Base-by-base conservation (phyloP, 1,140 invertebrate species). In the Cotesia glomerata region DNA sequence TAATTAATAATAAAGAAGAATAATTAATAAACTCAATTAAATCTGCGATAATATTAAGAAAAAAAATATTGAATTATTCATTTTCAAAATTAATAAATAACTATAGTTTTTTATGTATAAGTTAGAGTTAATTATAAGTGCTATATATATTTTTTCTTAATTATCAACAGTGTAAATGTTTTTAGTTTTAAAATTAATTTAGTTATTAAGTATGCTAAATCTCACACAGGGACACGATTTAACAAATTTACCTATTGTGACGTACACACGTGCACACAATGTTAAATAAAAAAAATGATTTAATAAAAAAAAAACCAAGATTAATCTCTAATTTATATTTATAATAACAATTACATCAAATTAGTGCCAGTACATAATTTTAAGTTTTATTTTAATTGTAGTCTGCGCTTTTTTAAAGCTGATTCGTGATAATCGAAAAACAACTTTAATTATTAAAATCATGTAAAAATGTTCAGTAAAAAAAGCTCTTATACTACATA, bases 401-500 rank as follows among this genome's bases (percentile, higher is more conserved):
- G 39, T 26, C 1, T 76, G 74, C 72, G 51, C 63, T 72, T 35
- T 76, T 75, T 76, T 72, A 74, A 69, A 72, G 77, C 58, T 78
- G 72, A 71, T 56, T 62, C 14, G 58, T 78, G 65, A 71, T 76
- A 76, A 76, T 78, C 7, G 5, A 26, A 62, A 62, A 62, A 62
- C 74, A 77, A 45, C 1, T 45, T 45, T 11, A 45, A 45, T 45
- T 9, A 7, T 80, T 78, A 56, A 66, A 73, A 69, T 75, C 11
- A 66, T 26, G 63, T 66, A 78, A 68, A 68, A 74, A 74, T 76
- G 78, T 74, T 71, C 77, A 78, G 77, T 74, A 78, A 78, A 78
- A 76, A 77, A 74, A 77, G 77, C 76, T 78, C 73, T 76, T 76
- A 79, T 78, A 77, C 59, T 77, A 77, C 67, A 45, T 78, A 80